phyloP scores from a whole-genome alignment of 2,888 invertebrate genomes.

The Oscheius sp. region DNA sequence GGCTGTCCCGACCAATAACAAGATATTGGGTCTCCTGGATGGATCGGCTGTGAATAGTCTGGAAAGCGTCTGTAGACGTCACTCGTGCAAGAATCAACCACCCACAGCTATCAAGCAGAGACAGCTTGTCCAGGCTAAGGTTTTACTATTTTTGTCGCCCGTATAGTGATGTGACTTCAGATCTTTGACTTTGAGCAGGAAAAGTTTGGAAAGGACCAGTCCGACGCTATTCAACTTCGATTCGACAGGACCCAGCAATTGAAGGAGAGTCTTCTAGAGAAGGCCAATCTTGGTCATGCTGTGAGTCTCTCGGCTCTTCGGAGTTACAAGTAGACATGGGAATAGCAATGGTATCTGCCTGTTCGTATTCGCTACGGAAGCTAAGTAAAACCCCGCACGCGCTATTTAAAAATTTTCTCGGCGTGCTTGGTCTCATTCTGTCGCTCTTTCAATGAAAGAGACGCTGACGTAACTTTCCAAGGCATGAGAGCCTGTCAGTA shows the following conservation, averaged over 20 bases:
- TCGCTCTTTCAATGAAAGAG: no score
- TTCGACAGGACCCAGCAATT: conserved; percentile 69
- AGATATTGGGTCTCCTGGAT: conserved; percentile 46
- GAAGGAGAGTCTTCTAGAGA: conserved; percentile 67
- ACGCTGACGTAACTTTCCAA: no score
- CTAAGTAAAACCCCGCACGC: no score
- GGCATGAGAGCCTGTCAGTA: no score
- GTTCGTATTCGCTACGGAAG: no score
- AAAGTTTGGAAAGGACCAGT: conserved; percentile 30
- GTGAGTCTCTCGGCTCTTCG: conserved; percentile 33
- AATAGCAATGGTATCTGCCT: no score
- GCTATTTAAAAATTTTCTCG: no score
- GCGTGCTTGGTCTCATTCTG: no score
- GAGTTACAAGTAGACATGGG: no score
- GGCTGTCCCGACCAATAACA: conserved; percentile 33
- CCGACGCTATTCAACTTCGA: conserved; percentile 61
- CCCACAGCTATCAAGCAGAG: conserved; percentile 21
- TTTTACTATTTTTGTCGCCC: neutral
- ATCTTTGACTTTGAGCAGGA: conserved; percentile 35
- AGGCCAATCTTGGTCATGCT: conserved; percentile 60
- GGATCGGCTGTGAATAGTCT: conserved; percentile 38
- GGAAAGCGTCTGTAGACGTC: conserved; percentile 15
- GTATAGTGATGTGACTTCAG: neutral
- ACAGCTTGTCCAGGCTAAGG: conserved; percentile 42
- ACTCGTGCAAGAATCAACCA: conserved; percentile 43